Evolutionary conservation across 2,113 vertebrate genomes (phyloP).

Genomic region (Muscicapa adusta): DNA sequence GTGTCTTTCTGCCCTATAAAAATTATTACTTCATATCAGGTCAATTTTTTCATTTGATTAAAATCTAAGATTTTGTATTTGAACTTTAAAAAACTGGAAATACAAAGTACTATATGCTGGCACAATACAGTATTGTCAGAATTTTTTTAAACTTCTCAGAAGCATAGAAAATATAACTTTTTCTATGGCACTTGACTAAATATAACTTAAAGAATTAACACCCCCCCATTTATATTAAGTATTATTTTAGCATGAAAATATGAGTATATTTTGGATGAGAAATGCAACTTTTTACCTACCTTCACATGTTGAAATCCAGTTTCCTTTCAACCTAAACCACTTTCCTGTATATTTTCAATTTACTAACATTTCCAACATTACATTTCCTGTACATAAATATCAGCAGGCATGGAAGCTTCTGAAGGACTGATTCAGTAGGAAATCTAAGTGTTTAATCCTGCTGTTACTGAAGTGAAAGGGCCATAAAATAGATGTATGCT

Average conservation of each 20-base stretch:
- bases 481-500: background rate
- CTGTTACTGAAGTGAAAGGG: background rate
- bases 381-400: background rate
- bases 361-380: background rate
- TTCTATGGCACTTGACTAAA: background rate
- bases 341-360: background rate
- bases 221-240: background rate
- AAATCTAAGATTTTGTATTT: background rate
- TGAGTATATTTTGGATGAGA: background rate
- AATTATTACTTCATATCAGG: background rate
- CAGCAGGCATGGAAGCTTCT: background rate
- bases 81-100: background rate
- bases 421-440: background rate
- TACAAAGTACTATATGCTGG: background rate
- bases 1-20: background rate
- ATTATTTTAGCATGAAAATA: background rate
- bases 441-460: background rate
- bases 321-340: background rate
- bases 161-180: background rate
- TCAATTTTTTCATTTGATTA: background rate
- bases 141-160: background rate
- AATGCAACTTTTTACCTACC: slow-evolving; percentile 14
- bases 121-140: background rate
- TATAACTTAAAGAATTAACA: background rate
- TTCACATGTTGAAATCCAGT: background rate